A percentile compares a stretch with the other conserved stretches of the same genome.
phyloP scores from a whole-genome alignment of 2,113 vertebrate species.

The Sitta europaea region DNA sequence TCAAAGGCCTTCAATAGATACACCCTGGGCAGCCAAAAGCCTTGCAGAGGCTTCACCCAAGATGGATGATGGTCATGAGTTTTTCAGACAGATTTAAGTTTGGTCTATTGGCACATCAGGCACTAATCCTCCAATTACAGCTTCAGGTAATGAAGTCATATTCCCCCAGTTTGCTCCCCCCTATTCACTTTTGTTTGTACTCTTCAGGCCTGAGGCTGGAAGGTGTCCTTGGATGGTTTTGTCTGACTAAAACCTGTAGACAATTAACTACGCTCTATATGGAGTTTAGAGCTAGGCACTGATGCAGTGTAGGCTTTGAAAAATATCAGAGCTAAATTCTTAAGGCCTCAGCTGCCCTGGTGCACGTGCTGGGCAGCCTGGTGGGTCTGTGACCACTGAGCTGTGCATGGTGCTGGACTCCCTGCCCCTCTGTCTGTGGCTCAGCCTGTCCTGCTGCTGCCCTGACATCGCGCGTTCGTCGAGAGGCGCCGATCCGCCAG shows the following conservation, averaged over 20 bases:
- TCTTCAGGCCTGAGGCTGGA: not conserved
- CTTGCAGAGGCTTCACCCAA: not conserved
- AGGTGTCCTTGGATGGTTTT: not conserved
- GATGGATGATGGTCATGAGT: not conserved
- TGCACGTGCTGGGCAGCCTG: not conserved
- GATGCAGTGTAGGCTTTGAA: not conserved
- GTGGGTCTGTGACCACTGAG: not conserved
- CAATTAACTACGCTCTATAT: too few species aligned
- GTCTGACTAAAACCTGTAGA: not conserved
- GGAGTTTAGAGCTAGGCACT: not conserved
- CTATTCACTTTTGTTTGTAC: not conserved
- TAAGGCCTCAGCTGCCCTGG: not conserved
- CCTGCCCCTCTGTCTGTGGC: not conserved
- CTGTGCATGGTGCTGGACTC: not conserved
- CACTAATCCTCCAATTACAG: not conserved
- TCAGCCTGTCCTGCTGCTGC: not conserved
- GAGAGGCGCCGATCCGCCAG: not conserved
- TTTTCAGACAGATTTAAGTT: not conserved
- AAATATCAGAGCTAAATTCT: not conserved
- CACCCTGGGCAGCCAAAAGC: not conserved
- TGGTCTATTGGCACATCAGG: not conserved
- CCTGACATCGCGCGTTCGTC: not conserved
- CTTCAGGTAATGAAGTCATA: not conserved
- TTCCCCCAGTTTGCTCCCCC: not conserved
- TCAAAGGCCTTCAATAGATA: not conserved